Percentiles rank a stretch among this genome's conserved stretches.
Conservation (phyloP, 2,888 invertebrate species). For the Ernsta delagoae region DNA sequence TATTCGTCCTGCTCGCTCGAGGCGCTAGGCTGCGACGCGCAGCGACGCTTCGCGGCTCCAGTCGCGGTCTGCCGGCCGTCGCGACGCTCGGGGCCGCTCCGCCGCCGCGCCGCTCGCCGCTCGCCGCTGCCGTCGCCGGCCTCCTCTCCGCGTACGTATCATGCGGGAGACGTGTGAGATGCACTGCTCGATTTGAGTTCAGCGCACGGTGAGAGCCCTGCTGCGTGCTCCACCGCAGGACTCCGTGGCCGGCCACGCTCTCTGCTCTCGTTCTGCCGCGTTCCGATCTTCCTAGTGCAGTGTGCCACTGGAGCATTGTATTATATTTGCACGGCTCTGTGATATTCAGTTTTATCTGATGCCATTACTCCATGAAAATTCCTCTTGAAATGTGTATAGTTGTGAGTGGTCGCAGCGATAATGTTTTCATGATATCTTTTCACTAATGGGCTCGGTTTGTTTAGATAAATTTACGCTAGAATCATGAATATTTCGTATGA, state of each 20-base stretch:
- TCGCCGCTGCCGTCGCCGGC: constrained; percentile 61
- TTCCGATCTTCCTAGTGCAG: constrained; percentile 56
- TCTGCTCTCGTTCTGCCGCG: constrained; percentile 45
- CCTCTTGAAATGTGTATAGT: constrained; percentile 32
- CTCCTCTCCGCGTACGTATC: constrained; percentile 53
- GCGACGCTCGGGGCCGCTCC: constrained; percentile 81
- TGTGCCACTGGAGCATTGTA: constrained; percentile 69
- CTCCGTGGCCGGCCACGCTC: constrained; percentile 41
- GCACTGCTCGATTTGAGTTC: constrained; percentile 58
- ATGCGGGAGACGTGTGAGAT: constrained; percentile 66
- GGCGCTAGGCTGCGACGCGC: constrained; percentile 80
- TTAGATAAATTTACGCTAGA: constrained; percentile 51
- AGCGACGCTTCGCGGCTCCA: constrained; percentile 70
- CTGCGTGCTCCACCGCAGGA: constrained; percentile 35
- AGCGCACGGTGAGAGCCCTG: constrained; percentile 48
- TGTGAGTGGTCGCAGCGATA: constrained; percentile 39
- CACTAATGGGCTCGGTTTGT: constrained; percentile 59
- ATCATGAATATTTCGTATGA: constrained; percentile 50
- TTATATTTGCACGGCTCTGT: constrained; percentile 54
- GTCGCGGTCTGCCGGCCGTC: constrained; percentile 84
- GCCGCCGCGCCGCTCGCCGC: no score
- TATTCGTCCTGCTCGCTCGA: constrained; percentile 79
- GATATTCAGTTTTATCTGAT: constrained; percentile 45
- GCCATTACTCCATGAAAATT: constrained; percentile 33
- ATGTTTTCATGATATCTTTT: constrained; percentile 62